A percentile compares a stretch with the other conserved stretches of the same genome.
phyloP scores from a whole-genome alignment of 2,888 invertebrate species.

The Erpobdella octoculata region DNA sequence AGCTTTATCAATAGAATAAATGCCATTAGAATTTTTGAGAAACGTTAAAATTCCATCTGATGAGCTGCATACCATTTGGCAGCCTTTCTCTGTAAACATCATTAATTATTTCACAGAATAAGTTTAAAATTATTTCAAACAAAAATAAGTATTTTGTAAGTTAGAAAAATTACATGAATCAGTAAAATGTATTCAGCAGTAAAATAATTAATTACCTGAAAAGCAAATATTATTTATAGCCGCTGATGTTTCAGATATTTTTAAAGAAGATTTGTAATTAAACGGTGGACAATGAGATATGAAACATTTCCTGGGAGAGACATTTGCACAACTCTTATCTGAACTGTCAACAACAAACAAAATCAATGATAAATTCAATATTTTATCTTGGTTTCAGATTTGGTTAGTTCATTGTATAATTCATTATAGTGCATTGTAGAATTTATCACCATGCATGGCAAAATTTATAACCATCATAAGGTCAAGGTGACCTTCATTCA shows the following conservation, averaged over 20 bases:
- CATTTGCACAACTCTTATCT: too few species aligned
- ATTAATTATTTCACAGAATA: background rate
- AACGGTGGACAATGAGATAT: too few species aligned
- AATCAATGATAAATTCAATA: too few species aligned
- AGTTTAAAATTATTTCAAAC: background rate
- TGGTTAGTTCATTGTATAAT: too few species aligned
- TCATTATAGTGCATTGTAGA: too few species aligned
- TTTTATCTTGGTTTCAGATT: too few species aligned
- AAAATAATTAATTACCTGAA: background rate
- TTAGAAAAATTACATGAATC: background rate
- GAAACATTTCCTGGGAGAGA: too few species aligned
- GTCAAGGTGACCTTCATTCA: too few species aligned
- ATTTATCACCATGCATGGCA: too few species aligned
- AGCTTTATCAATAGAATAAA: background rate
- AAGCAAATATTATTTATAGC: background rate
- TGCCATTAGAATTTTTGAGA: background rate
- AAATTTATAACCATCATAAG: too few species aligned
- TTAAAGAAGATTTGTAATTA: background rate
- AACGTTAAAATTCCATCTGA: slow-evolving; percentile 4
- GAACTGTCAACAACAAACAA: too few species aligned
- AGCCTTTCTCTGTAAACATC: background rate
- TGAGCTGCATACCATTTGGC: background rate
- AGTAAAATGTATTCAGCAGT: background rate
- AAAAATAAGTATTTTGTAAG: background rate
- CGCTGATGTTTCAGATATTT: background rate